Conservation (phyloP, 2,113 vertebrate genomes). For the Gulo gulo region DNA sequence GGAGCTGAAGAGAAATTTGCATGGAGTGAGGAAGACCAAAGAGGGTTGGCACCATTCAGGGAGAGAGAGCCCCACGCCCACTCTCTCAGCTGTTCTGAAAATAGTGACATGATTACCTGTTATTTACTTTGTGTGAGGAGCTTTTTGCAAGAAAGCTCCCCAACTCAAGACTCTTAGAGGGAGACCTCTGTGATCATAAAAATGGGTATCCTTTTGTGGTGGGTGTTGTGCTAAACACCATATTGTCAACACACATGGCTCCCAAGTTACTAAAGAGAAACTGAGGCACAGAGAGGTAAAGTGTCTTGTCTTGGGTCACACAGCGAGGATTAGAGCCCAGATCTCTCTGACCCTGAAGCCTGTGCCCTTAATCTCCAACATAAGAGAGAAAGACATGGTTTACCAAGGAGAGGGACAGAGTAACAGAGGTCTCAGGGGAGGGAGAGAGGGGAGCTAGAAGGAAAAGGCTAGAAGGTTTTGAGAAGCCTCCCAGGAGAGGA, state of each 20-base stretch:
- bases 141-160: background rate
- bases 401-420: background rate
- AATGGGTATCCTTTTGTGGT: background rate
- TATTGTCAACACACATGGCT: background rate
- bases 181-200: background rate
- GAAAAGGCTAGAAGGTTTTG: background rate
- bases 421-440: background rate
- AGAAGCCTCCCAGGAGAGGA: background rate
- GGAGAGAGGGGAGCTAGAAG: background rate
- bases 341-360: background rate
- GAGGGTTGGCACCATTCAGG: background rate
- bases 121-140: background rate
- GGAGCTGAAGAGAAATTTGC: constrained; percentile 56
- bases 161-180: background rate
- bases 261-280: constrained; percentile 3
- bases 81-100: background rate
- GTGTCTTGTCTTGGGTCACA: background rate
- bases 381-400: background rate
- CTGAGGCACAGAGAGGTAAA: background rate
- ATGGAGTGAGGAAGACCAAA: background rate
- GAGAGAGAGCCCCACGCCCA: background rate
- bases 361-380: background rate
- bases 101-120: background rate
- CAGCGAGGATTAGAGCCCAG: background rate
- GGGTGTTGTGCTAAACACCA: background rate